Evolutionary conservation across 2,888 invertebrate genomes (phyloP), one percentile per base, ranked within the genome.

Genomic region (Drosophila mulleri): DNA sequence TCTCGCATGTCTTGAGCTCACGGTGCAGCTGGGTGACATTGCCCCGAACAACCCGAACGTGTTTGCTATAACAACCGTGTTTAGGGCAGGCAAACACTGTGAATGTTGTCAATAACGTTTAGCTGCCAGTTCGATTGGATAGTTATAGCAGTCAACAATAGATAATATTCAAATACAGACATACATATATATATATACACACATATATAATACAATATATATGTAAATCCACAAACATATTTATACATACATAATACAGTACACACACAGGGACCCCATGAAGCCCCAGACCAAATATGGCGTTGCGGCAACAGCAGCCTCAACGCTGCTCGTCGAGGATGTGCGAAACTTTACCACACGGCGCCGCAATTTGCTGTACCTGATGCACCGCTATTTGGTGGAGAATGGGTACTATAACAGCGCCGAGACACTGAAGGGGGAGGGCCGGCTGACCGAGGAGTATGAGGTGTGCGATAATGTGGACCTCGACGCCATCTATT

Each of bases 401-500:
- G 96, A 96, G 80, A 95, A 95, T 84, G 95, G 96, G 50, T 94
- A 94, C 65, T 92, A 93, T 70, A 94, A 95, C 69, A 94, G 96
- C 0, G 96, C 96, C 0, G 95, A 96, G 59, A 91, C 94, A 12
- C 94, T 98, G 67, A 94, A 94, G 32, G 93, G 94, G 23, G 98
- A 98, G 92, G 96, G 97, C 0, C 95, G 95, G 47, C 93, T 98
- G 12, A 82, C 89, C n/a, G 94, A 95, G 1, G 94, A 94, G 8
- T 95, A 95, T 89, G 94, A 95, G 88, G 94, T 98, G 42, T 98
- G 98, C 92, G 98, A 98, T 90, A 98, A 98, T 89, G 95, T 98
- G 66, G 98, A 98, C 92, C 93, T 98, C 90, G 96, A 97, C 75
- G 96, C 96, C 47, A 96, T 98, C 78, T 93, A 98, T 67, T 95